Evolutionary conservation across 2,797 vertebrate genomes (phyloP).

Genomic region (Spondyliosoma cantharus): DNA sequence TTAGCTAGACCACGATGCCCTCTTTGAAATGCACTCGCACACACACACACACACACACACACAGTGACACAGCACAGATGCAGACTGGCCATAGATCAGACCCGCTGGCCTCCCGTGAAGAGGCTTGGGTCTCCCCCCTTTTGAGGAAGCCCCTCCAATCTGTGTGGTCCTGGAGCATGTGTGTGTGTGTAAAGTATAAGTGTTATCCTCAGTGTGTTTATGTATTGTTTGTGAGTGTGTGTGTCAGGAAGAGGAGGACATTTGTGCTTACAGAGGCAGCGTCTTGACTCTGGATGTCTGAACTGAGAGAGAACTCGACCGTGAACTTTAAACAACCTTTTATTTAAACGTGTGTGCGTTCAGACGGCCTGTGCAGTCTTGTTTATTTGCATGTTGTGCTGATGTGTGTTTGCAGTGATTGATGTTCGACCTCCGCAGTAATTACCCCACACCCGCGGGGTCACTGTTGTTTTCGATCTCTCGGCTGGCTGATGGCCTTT

Average conservation of each 20-base stretch:
- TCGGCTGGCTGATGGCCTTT: constrained; percentile 25
- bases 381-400: constrained; percentile 37
- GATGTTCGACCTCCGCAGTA: constrained; percentile 60
- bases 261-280: neutral
- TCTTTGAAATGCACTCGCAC: constrained; percentile 32
- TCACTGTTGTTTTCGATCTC: constrained; percentile 33
- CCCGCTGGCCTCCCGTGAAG: constrained; percentile 36
- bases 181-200: constrained; percentile 45
- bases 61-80: constrained; percentile 60
- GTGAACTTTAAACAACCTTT: constrained; percentile 52
- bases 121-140: constrained; percentile 20
- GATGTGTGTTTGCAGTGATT: too few relatives aligned
- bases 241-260: neutral
- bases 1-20: constrained; percentile 49
- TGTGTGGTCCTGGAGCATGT: constrained; percentile 54
- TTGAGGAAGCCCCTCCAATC: constrained; percentile 37
- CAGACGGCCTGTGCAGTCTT: constrained; percentile 25
- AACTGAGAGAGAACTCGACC: constrained; percentile 50
- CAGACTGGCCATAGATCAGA: constrained; percentile 12
- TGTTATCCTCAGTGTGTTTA: constrained; percentile 32
- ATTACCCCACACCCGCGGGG: constrained; percentile 43
- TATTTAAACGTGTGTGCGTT: constrained; percentile 1
- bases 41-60: constrained; percentile 29
- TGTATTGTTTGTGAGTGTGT: constrained; percentile 20
- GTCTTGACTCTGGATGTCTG: neutral